Evolutionary conservation across 2,113 vertebrate species (phyloP).

Genomic region (Podiceps cristatus): DNA sequence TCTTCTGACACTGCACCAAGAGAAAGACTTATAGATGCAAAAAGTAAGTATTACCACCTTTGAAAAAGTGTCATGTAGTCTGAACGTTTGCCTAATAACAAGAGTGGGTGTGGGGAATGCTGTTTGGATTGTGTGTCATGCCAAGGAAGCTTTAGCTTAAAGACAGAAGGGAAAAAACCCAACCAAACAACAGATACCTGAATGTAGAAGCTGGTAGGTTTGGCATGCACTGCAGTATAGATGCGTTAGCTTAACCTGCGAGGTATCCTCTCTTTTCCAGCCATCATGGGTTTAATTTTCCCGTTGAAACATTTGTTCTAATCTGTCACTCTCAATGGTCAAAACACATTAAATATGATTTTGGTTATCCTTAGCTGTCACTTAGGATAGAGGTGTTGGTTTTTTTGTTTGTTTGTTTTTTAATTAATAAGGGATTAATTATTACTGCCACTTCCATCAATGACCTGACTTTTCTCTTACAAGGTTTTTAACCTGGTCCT

Average conservation of each 20-base stretch:
- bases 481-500: neutral
- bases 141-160: neutral
- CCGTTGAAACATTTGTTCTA: neutral
- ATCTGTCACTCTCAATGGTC: neutral
- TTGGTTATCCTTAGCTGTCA: neutral
- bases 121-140: neutral
- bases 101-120: neutral
- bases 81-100: neutral
- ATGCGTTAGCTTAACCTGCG: neutral
- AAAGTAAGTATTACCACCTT: conserved; percentile 83
- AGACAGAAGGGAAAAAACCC: neutral
- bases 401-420: no score
- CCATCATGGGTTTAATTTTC: neutral
- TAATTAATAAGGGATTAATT: neutral
- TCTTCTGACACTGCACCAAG: conserved; percentile 94
- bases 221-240: neutral
- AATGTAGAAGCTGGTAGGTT: neutral
- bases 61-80: neutral
- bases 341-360: neutral
- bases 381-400: neutral
- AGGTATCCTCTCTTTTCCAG: neutral
- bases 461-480: neutral
- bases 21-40: conserved; percentile 97
- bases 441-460: neutral
- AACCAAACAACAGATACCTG: neutral